Base-by-base conservation (phyloP, 2,797 vertebrate genomes). In the Borostomias antarcticus region DNA sequence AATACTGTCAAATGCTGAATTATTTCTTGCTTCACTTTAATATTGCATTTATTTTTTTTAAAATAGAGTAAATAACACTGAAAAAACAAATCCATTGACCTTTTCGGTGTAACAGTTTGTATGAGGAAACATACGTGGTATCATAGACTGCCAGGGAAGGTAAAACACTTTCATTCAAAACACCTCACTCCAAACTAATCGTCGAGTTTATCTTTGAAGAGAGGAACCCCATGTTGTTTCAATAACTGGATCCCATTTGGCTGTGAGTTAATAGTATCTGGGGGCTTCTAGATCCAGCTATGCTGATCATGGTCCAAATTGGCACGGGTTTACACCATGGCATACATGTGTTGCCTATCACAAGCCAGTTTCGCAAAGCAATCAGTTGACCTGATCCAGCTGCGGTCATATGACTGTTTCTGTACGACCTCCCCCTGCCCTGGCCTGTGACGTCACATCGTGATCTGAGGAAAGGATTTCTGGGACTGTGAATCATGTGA, bases 1-100 rank as follows among this genome's bases (percentile, higher is more conserved):
- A 94, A 94, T 93, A 94, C 93, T 94, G 93, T 93, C 89, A 88
- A 88, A 86, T 86, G 89, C 91, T 88, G 82, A 87, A 86, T 79
- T 84, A 78, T 89, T 84, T 81, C 85, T 83, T 79, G 77, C 87
- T 88, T 87, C 83, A 79, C 84, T 88, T 88, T 89, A 89, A 92
- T 94, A 94, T 93, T 93, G 91, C 92, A 92, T 94, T 93, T 90
- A 82, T 88, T 89, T 89, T 70, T 64, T 72, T 88, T 70, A 75
- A 86, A 85, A 84, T 69, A 73, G 25, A 64, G 40, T 65, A 70
- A 9, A 66, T 92, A 93, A 93, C 90, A 93, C 92, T 93, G 92
- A 90, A 63, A 69, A 70, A 81, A 81, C 59, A 77, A 78, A 80
- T 68, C 82, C 72, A 89, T 89, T 92, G 92, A 92, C 90, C 91